Base-by-base conservation (phyloP, 2,113 vertebrate species). In the Lota lota region DNA sequence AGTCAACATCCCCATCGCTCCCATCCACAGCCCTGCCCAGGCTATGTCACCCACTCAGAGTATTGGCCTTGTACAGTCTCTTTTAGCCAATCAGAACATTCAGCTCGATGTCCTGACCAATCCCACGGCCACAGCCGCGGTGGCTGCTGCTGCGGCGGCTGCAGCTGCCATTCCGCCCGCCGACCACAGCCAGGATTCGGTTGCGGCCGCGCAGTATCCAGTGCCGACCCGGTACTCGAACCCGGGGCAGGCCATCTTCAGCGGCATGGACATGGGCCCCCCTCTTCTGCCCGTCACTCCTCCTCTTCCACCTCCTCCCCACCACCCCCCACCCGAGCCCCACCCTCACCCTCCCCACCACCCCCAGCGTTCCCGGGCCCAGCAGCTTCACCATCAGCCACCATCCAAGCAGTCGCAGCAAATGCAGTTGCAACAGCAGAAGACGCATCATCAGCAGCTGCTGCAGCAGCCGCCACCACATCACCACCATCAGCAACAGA, bases 1-100 rank as follows among this genome's bases (percentile, higher is more conserved):
- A 0, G 95, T 97, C 85, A 99, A 99, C 91, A 99, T 99, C 87
- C 97, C 97, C n/a, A 99, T 99, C 3, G 97, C 97, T n/a, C 97
- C 97, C 47, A 98, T 99, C 87, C 97, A 99, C 87, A 99, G 96
- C 86, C 96, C 96, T 0, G 97, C 97, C 61, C 97, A 99, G 87
- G 96, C 96, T 50, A 97, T 99, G 95, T 99, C 97, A 16, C 97
- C 97, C 7, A 98, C 97, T 0, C 97, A 99, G 91, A 99, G 96
- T 83, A 97, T 99, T 21, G 97, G 97, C 58, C 88, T 99, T 73
- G 97, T 98, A 2, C 97, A 99, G 86, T 99, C 97, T 54, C 92
- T 99, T 50, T 89, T 99, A 81, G 97, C 97, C 79, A 97, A 97
- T 86, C 97, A 99, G 88, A 99, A 99, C n/a, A 98, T 99, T 79